Evolutionary conservation across 2,113 vertebrate genomes (phyloP).

Genomic region (Barbus barbus): DNA sequence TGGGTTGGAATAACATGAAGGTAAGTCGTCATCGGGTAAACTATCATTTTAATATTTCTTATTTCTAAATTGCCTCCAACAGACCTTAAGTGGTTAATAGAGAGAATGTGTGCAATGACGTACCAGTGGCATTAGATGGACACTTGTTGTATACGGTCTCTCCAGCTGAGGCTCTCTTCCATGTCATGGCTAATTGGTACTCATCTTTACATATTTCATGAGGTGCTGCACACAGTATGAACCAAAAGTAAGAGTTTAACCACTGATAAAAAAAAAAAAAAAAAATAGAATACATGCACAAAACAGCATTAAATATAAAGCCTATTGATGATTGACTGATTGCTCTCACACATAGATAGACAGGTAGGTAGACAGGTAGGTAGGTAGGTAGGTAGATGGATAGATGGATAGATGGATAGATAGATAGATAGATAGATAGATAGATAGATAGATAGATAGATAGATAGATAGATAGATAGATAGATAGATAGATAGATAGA

Average conservation of each 20-base stretch:
- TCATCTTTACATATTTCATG: constrained; percentile 96
- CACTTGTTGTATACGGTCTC: constrained; percentile 98
- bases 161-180: constrained; percentile 94
- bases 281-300: not conserved
- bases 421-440: too few species aligned
- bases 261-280: not conserved
- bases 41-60: not conserved
- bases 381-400: too few species aligned
- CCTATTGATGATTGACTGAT: not conserved
- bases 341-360: not conserved
- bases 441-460: too few species aligned
- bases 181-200: constrained; percentile 85
- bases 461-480: too few species aligned
- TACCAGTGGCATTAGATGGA: constrained; percentile 94
- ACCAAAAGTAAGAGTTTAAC: constrained; percentile 9
- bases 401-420: not conserved
- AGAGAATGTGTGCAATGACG: constrained; percentile 51
- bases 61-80: not conserved
- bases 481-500: too few species aligned
- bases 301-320: not conserved
- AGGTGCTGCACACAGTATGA: constrained; percentile 74
- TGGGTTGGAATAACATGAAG: not conserved
- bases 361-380: too few species aligned
- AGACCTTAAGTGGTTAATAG: not conserved
- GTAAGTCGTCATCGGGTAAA: not conserved